phyloP scores from a whole-genome alignment of 2,113 vertebrate species.

The Brachirus orientalis region DNA sequence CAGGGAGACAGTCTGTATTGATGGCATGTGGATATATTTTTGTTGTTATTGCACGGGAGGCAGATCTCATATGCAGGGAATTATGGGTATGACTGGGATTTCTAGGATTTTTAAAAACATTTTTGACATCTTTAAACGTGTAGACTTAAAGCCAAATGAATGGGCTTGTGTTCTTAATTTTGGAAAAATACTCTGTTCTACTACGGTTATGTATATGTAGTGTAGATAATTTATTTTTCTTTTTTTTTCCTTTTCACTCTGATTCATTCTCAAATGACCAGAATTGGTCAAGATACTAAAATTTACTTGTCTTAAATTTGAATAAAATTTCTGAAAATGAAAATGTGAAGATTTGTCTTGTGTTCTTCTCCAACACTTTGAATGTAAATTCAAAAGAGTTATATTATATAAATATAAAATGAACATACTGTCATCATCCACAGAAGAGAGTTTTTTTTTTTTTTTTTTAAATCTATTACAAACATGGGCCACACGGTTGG shows the following conservation, averaged over 20 bases:
- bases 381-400: too few relatives aligned
- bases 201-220: constrained; percentile 27
- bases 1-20: constrained; percentile 15
- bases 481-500: too few relatives aligned
- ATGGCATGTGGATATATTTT: constrained; percentile 10
- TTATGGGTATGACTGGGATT: background rate
- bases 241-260: too few relatives aligned
- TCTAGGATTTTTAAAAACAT: too few relatives aligned
- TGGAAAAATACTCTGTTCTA: constrained; percentile 6
- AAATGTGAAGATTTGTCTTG: background rate
- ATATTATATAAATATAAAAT: too few relatives aligned
- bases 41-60: too few relatives aligned
- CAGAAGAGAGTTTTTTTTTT: too few relatives aligned
- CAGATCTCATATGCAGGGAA: background rate
- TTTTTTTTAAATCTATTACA: too few relatives aligned
- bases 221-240: constrained; percentile 68
- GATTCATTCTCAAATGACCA: constrained; percentile 47
- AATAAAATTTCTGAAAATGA: constrained; percentile 51
- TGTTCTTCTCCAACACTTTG: too few relatives aligned
- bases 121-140: too few relatives aligned
- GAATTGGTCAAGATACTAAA: constrained; percentile 28
- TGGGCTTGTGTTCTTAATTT: constrained; percentile 33
- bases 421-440: too few relatives aligned
- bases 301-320: constrained; percentile 33
- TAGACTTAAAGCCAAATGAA: too few relatives aligned